Percentiles rank a stretch among this genome's conserved stretches.
These are phyloP conservation scores for Kryptolebias ocellatus DNA, from an alignment of 2,797 vertebrate genomes.

Conservation along the genomic window DNA sequence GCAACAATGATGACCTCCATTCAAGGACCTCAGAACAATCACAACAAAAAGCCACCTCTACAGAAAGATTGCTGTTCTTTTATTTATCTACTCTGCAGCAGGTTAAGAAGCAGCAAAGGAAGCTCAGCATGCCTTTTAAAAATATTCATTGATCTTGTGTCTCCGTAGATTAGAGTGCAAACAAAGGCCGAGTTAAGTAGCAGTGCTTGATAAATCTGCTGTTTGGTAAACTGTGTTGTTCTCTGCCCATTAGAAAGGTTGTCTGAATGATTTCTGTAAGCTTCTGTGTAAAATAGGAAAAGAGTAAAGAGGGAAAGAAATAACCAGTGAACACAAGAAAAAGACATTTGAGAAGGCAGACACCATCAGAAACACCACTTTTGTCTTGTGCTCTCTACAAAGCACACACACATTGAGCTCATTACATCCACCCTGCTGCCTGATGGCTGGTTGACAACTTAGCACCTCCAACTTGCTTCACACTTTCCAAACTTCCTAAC, in stretches of 20 bases:
- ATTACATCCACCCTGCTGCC: constrained; percentile 68
- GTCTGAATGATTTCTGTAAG: constrained; percentile 5
- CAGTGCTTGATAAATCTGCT: constrained; percentile 32
- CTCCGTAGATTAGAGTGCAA: constrained; percentile 34
- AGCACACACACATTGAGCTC: constrained; percentile 47
- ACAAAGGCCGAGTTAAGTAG: constrained; percentile 32
- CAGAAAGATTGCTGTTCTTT: constrained; percentile 29
- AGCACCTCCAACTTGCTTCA: constrained; percentile 74
- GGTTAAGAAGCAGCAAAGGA: constrained; percentile 43
- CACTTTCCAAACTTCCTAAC: constrained; percentile 71
- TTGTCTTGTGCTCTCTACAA: constrained; percentile 6
- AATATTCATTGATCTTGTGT: constrained; percentile 46
- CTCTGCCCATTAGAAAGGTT: constrained; percentile 23
- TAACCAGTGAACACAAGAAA: constrained; percentile 1
- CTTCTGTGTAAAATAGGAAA: constrained; percentile 8
- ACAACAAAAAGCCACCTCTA: constrained; percentile 21
- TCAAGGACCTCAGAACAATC: constrained; percentile 52
- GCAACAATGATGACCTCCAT: constrained; percentile 52
- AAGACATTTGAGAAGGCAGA: constrained; percentile 14
- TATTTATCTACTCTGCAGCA: constrained; percentile 29
- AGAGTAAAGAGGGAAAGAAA: constrained; percentile 5
- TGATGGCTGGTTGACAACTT: constrained; percentile 79
- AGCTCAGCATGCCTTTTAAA: constrained; percentile 37
- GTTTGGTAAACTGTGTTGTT: constrained; percentile 31
- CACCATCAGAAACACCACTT: constrained; percentile 34